phyloP scores from a whole-genome alignment of 2,888 invertebrate species.

The Plebejus argus region DNA sequence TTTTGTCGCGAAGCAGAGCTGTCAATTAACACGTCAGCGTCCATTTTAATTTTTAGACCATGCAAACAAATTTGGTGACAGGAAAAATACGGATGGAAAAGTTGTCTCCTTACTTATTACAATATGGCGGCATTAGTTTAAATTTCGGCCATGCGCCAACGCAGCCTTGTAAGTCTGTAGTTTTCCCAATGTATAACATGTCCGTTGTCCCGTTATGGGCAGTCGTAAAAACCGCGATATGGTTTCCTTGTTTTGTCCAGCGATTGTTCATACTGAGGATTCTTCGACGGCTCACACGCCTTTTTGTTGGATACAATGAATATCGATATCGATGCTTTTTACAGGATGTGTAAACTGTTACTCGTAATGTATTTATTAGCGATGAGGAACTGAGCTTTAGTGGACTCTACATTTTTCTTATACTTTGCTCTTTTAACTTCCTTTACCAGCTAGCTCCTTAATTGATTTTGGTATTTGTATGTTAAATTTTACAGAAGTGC shows the following conservation, averaged over 20 bases:
- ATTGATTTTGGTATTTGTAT: neutral
- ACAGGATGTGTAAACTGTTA: neutral
- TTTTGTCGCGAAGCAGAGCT: no score
- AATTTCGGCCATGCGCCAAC: neutral
- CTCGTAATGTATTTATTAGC: slow-evolving; percentile 24
- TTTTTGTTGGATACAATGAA: slow-evolving; percentile 7
- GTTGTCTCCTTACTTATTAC: no score
- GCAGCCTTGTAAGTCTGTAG: slow-evolving; percentile 13
- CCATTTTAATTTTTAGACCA: no score
- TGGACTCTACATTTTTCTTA: neutral
- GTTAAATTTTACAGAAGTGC: neutral
- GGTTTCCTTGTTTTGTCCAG: slow-evolving; percentile 31
- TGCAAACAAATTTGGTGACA: no score
- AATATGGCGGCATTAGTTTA: neutral
- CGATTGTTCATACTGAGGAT: slow-evolving; percentile 27
- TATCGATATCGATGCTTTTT: slow-evolving; percentile 9
- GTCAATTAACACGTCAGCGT: no score
- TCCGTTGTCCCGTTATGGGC: slow-evolving; percentile 31
- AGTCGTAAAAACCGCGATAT: slow-evolving; percentile 25
- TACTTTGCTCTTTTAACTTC: neutral
- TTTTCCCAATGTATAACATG: slow-evolving; percentile 39
- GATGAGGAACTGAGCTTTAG: slow-evolving; percentile 1
- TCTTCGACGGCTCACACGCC: slow-evolving; percentile 23
- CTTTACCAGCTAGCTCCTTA: neutral
- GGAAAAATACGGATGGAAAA: no score